Evolutionary conservation across 2,113 vertebrate species (phyloP), one percentile per base, ranked within the genome.

Genomic region (Cepphus grylle): DNA sequence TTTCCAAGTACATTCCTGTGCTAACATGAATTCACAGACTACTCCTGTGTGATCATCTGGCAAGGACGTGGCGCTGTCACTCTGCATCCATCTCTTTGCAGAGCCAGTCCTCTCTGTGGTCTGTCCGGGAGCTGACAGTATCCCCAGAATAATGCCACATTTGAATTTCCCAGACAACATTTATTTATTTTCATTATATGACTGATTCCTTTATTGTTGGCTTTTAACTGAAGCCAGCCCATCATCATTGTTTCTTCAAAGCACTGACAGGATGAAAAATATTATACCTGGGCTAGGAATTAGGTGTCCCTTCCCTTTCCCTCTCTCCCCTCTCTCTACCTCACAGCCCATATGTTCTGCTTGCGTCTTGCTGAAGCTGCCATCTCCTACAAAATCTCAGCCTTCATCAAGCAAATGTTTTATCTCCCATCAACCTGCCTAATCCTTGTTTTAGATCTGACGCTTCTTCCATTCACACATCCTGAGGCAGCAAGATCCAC

Each of bases 11-110:
- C 53, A 45, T 88, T 90, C 90, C 92, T 78, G 34, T 11, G 59
- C 85, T 90, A 17, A 84, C 71, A 73, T 79, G 81, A 94, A 65
- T 71, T 84, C 90, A 72, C 93, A 95, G 86, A 88, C 70, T 63
- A 6, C 45, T 87, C 91, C 91, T 92, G 91, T 96, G 86, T 86
- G 70, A 79, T 53, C 32, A n/a, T 50, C 93, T 88, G 93, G 94
- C 91, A 79, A 79, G 50, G 85, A 40, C 1, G 3, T 2, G 50
- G 50, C 22, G 86, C 82, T 81, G 86, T 73, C 89, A 76, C 83
- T 81, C 80, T n/a, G 29, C 62, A 30, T 32, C 89, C 67, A 59
- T 22, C 80, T 58, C 70, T 45, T 65, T 53, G 21, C 81, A 70
- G 38, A 52, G 38, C 26, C 55, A 13, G 19, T 63, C 20, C 62